A percentile compares a stretch with the other conserved stretches of the same genome.
Evolutionary conservation across 2,113 vertebrate genomes (phyloP).

Genomic region (Calyptommatus sinebrachiatus): DNA sequence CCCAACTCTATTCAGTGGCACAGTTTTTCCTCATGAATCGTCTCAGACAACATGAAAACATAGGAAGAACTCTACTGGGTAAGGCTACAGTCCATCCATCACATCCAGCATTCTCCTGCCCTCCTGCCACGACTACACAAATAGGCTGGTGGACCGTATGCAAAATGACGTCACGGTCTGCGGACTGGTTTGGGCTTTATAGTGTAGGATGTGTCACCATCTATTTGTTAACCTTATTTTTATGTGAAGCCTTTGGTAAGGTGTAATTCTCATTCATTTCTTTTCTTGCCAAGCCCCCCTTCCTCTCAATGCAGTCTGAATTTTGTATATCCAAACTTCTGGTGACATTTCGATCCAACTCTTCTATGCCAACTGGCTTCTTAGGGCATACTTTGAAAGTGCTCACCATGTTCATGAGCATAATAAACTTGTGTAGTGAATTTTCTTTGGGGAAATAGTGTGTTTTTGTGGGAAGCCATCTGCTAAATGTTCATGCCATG

Average conservation of each 20-base stretch:
- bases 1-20: too few relatives aligned
- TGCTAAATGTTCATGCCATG: neutral
- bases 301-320: constrained; percentile 51
- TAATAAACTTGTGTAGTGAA: constrained; percentile 39
- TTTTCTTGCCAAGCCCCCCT: constrained; percentile 23
- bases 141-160: too few relatives aligned
- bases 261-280: constrained; percentile 23
- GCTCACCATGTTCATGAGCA: constrained; percentile 54
- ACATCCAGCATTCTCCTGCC: too few relatives aligned
- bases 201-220: neutral
- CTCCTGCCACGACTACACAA: too few relatives aligned
- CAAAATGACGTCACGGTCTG: too few relatives aligned
- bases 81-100: too few relatives aligned
- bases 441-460: constrained; percentile 52
- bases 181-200: too few relatives aligned
- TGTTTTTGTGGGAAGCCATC: constrained; percentile 45
- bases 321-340: constrained; percentile 36
- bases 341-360: constrained; percentile 9
- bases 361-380: constrained; percentile 48
- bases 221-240: neutral
- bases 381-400: neutral
- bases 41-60: too few relatives aligned
- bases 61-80: too few relatives aligned
- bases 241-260: neutral
- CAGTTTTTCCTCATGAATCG: too few relatives aligned